Evolutionary conservation across 1,140 invertebrate genomes (phyloP).

Genomic region (Trinorchestia longiramus): DNA sequence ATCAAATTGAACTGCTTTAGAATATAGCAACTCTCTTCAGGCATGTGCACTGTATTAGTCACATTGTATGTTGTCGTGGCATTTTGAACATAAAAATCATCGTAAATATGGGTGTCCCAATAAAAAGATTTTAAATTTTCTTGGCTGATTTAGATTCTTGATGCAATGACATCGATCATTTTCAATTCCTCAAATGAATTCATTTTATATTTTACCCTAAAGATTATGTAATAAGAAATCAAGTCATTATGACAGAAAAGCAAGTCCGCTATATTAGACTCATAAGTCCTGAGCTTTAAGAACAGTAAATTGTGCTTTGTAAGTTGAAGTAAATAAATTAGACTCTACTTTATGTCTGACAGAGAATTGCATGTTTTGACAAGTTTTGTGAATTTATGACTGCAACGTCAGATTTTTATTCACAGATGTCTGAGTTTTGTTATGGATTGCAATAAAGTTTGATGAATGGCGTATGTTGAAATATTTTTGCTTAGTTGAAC

Average conservation of each 20-base stretch:
- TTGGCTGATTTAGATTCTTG: not conserved
- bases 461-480: not conserved
- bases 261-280: not conserved
- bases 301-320: not conserved
- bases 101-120: not conserved
- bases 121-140: not conserved
- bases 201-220: not conserved
- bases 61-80: not conserved
- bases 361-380: constrained; percentile 1
- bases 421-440: not conserved
- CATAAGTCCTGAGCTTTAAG: not conserved
- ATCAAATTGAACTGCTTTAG: not conserved
- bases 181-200: not conserved
- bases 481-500: not conserved
- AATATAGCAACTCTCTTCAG: not conserved
- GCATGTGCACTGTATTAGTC: not conserved
- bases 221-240: not conserved
- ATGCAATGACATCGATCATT: not conserved
- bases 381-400: not conserved
- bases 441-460: not conserved
- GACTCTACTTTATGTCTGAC: not conserved
- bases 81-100: not conserved
- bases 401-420: not conserved
- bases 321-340: not conserved
- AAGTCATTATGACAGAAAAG: not conserved